Evolutionary conservation across 2,113 vertebrate species (phyloP), one percentile per base, ranked within the genome.

Genomic region (Dissostichus mawsoni): DNA sequence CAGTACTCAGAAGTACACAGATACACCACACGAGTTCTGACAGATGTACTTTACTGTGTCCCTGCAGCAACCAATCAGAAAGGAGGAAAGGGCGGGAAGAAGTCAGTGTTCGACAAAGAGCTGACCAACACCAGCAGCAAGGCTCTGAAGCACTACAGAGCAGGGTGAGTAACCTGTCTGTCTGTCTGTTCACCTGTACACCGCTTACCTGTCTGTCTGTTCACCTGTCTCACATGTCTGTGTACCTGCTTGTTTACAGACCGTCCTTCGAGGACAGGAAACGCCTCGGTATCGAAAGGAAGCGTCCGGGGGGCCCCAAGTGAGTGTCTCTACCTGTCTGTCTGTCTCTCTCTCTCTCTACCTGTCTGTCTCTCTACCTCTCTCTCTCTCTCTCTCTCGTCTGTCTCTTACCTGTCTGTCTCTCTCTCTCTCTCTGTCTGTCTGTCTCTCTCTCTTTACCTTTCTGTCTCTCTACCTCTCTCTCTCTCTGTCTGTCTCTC

Each of bases 101-200:
- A 93, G 75, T 98, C 97, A 0, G 95, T 96, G 48, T 99, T 99
- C 89, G 98, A 99, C 0, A 95, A 97, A 86, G 98, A 99, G 84
- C 95, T 99, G 58, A 99, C 98, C 57, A 98, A 98, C 92, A 98
- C 97, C 0, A 98, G 95, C 95, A 96, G 90, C 82, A 98, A 96
- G 85, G 95, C 95, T 5, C 93, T 99, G 91, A 99, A 98, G 80
- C 95, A 97, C 74, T 99, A 96, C 91, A 95, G 98, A 92, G 96
- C 97, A 0, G 97, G 98, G 98, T 98, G 91, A 86, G 89, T 73
- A 3, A 3, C 1, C 11, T 1, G 3, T 2, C 23, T 50, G n/a
- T n/a, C n/a, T n/a, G 2, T 0, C 55, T 76, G 33, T 10, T 13
- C 17, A 12, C 7, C 20, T 69, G 20, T 36, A 20, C 20, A 20